These are phyloP conservation scores for Rhinophrynus dorsalis DNA, from an alignment of 2,797 vertebrate species.

Conservation along the genomic window DNA sequence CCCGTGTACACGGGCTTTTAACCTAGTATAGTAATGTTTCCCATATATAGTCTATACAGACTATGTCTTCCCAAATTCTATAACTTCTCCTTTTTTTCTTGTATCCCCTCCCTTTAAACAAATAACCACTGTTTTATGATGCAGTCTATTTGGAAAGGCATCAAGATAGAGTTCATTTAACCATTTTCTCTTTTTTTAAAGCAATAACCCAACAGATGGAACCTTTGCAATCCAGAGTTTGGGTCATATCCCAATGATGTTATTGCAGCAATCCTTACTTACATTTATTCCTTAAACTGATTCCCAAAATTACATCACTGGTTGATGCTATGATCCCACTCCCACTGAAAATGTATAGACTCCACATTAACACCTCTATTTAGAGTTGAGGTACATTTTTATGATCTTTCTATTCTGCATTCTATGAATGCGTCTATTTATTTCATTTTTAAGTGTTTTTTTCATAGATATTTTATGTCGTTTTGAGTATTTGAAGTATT, in stretches of 20 bases:
- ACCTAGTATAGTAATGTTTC: too few relatives aligned
- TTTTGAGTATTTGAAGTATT: not conserved
- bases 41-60: too few relatives aligned
- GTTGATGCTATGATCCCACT: not conserved
- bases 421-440: not conserved
- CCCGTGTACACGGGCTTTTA: too few relatives aligned
- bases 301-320: conserved; percentile 22
- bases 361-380: conserved; percentile 20
- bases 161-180: not conserved
- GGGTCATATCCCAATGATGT: not conserved
- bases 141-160: not conserved
- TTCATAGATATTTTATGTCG: conserved; percentile 9
- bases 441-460: conserved; percentile 7
- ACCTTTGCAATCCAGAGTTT: not conserved
- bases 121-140: too few relatives aligned
- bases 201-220: not conserved
- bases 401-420: conserved; percentile 1
- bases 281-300: not conserved
- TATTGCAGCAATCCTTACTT: not conserved
- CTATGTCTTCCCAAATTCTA: too few relatives aligned
- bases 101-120: too few relatives aligned
- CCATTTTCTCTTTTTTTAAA: too few relatives aligned
- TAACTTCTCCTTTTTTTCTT: too few relatives aligned
- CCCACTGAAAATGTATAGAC: not conserved
- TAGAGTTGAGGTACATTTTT: not conserved